phyloP scores from a whole-genome alignment of 2,888 invertebrate genomes.

The Rhingia campestris region DNA sequence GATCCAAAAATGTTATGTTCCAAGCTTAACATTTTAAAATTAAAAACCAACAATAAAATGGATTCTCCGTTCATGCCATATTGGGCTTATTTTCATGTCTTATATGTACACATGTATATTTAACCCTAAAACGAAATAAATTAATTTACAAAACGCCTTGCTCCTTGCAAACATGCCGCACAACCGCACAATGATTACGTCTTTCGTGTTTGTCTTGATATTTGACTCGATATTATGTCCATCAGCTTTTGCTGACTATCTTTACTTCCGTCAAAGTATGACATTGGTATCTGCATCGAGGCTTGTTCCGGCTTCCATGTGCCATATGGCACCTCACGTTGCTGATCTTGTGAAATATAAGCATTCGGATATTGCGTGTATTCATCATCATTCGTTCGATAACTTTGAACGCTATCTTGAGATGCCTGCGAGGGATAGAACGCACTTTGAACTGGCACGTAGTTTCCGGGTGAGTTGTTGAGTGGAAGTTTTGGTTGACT shows the following conservation, averaged over 20 bases:
- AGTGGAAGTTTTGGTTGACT: background rate
- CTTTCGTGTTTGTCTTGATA: background rate
- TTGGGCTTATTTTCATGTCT: no score
- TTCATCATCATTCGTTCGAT: background rate
- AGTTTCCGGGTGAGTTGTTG: background rate
- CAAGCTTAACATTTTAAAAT: no score
- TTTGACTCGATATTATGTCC: slow-evolving; percentile 1
- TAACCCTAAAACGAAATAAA: background rate
- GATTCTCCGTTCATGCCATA: no score
- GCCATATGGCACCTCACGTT: slow-evolving; percentile 10
- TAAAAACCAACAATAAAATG: no score
- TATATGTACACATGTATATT: no score
- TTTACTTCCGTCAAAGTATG: background rate
- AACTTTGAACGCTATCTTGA: background rate
- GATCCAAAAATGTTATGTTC: no score
- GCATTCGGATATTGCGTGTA: background rate
- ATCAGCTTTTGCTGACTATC: background rate
- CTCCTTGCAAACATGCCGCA: background rate
- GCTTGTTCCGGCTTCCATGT: background rate
- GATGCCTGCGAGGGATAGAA: background rate
- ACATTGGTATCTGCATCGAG: background rate
- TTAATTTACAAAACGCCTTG: background rate
- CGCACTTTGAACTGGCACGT: background rate
- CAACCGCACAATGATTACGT: background rate
- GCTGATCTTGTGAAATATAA: slow-evolving; percentile 19